Evolutionary conservation across 2,113 vertebrate genomes (phyloP).

Genomic region (Orycteropus afer): DNA sequence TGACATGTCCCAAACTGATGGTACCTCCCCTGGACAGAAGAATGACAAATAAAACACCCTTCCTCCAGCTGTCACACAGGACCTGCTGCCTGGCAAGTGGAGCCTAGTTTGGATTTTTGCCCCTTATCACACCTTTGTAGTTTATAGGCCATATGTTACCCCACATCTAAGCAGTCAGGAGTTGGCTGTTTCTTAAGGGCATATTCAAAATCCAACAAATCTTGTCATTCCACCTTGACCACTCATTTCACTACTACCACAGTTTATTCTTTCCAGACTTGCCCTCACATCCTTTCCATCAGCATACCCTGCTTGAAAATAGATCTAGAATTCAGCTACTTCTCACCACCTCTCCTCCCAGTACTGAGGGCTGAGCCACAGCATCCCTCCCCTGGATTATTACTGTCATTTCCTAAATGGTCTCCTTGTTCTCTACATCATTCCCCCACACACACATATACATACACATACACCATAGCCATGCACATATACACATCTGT

Average conservation of each 20-base stretch:
- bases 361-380: not conserved
- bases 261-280: not conserved
- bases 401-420: not conserved
- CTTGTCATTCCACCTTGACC: not conserved
- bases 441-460: no score
- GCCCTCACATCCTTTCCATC: not conserved
- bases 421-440: not conserved
- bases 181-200: not conserved
- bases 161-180: not conserved
- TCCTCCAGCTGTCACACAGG: not conserved
- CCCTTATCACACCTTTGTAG: not conserved
- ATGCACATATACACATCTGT: no score
- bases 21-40: not conserved
- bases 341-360: not conserved
- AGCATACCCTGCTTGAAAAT: not conserved
- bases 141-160: not conserved
- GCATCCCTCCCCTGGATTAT: not conserved
- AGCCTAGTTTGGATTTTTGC: not conserved
- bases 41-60: not conserved
- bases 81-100: not conserved
- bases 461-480: not conserved
- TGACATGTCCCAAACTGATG: fast-evolving
- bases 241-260: not conserved
- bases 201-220: not conserved
- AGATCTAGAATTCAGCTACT: not conserved